Conservation (phyloP, 2,797 vertebrate genomes). For the Tapera naevia region DNA sequence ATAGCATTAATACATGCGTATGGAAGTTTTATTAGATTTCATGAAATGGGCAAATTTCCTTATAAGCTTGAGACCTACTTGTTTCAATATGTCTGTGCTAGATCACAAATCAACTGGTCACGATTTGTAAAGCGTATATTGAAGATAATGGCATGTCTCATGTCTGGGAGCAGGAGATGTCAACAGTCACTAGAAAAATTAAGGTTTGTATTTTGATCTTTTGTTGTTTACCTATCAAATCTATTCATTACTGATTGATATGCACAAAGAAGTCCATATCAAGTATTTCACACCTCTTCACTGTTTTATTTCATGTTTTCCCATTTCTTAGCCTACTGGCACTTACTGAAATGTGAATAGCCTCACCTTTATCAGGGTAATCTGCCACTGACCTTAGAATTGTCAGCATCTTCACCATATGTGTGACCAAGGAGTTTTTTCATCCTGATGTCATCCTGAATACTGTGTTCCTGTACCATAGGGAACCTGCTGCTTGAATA, state of each 20-base stretch:
- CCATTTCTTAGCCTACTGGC: not conserved
- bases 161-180: constrained; percentile 84
- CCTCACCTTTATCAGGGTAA: not conserved
- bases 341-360: not conserved
- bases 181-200: constrained; percentile 79
- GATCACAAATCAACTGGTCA: constrained; percentile 89
- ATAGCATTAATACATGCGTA: not conserved
- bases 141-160: constrained; percentile 75
- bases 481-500: not conserved
- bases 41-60: not conserved
- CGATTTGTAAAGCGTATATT: constrained; percentile 83
- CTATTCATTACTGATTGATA: not conserved
- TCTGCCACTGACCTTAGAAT: not conserved
- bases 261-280: not conserved
- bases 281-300: not conserved
- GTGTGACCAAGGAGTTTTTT: not conserved
- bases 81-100: constrained; percentile 34
- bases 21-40: not conserved
- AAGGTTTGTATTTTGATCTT: constrained; percentile 70
- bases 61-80: not conserved
- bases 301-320: not conserved
- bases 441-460: no score
- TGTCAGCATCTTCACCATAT: not conserved
- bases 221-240: not conserved
- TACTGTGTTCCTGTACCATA: not conserved